Percentiles rank a stretch among this genome's conserved stretches.
Evolutionary conservation across 1,140 invertebrate species (phyloP).

Genomic region (Caenorhabditis remanei): DNA sequence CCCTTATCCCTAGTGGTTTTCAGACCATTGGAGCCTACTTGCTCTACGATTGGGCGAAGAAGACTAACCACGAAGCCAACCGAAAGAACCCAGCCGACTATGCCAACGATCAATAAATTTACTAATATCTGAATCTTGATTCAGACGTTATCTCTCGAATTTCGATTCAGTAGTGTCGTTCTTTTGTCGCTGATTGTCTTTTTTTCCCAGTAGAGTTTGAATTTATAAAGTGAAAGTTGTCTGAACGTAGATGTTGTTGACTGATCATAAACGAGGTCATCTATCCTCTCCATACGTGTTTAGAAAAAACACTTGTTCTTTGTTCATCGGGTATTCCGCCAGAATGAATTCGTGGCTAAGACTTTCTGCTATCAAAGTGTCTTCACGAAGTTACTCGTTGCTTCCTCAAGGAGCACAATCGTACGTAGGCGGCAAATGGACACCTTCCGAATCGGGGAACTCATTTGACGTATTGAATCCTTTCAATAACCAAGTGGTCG

Average conservation of each 20-base stretch:
- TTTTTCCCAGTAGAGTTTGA: background rate
- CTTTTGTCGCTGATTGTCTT: conserved; percentile 16
- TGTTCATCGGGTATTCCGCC: background rate
- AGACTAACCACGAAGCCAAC: conserved; percentile 82
- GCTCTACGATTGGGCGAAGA: conserved; percentile 85
- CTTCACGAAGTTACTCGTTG: conserved; percentile 36
- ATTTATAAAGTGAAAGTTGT: conserved; percentile 11
- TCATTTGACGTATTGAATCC: conserved; percentile 74
- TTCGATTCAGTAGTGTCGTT: conserved; percentile 27
- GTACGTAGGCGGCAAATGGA: conserved; percentile 58
- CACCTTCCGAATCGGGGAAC: conserved; percentile 51
- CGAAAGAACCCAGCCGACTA: conserved; percentile 90
- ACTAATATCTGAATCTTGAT: conserved; percentile 69
- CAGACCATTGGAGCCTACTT: conserved; percentile 77
- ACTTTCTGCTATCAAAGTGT: conserved; percentile 7
- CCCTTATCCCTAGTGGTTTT: background rate
- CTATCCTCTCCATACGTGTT: conserved; percentile 9
- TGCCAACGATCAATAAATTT: conserved; percentile 86
- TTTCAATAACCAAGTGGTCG: conserved; percentile 69
- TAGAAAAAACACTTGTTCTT: background rate
- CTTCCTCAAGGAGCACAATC: conserved; percentile 60
- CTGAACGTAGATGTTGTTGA: background rate
- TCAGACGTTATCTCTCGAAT: conserved; percentile 19
- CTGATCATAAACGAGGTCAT: background rate
- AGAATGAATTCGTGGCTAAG: conserved; percentile 1